Conservation (phyloP, 2,888 invertebrate species). For the Lithodes maja region DNA sequence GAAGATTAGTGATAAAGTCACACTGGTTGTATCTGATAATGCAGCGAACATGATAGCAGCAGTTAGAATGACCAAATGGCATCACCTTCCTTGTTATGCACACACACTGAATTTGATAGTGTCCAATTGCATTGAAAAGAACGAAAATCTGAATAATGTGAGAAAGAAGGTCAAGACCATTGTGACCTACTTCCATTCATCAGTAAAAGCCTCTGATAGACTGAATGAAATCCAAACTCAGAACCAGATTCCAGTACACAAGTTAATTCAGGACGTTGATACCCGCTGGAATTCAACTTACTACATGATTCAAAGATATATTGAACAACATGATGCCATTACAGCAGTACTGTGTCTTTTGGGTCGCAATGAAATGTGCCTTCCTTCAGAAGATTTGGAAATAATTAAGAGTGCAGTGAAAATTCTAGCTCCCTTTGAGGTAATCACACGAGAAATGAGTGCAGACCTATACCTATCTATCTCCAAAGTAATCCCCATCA, state of each 20-base stretch:
- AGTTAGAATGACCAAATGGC: background rate
- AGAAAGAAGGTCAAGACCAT: slow-evolving; percentile 22
- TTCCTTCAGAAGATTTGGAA: background rate
- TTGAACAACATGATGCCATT: background rate
- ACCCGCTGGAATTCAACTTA: slow-evolving; percentile 43
- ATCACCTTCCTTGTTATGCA: slow-evolving; percentile 24
- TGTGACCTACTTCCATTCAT: slow-evolving; percentile 16
- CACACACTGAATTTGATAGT: slow-evolving; percentile 37
- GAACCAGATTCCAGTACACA: background rate
- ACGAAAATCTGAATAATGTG: background rate
- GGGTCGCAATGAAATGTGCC: slow-evolving; percentile 6
- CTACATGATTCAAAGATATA: slow-evolving; percentile 29
- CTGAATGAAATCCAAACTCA: slow-evolving; percentile 12
- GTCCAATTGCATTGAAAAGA: background rate
- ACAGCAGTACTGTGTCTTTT: slow-evolving; percentile 16
- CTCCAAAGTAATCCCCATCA: slow-evolving; percentile 14
- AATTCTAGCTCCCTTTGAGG: slow-evolving; percentile 9
- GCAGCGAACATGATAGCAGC: slow-evolving; percentile 17
- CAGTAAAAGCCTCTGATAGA: slow-evolving; percentile 18
- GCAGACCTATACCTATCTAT: background rate
- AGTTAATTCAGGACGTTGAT: slow-evolving; percentile 33
- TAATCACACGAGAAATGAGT: slow-evolving; percentile 16
- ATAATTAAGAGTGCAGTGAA: background rate
- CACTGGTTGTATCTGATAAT: slow-evolving; percentile 19
- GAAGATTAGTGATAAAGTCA: slow-evolving; percentile 24